A percentile compares a stretch with the other conserved stretches of the same genome.
Conservation (phyloP, 2,888 invertebrate genomes). For the Cheilosia impressa region DNA sequence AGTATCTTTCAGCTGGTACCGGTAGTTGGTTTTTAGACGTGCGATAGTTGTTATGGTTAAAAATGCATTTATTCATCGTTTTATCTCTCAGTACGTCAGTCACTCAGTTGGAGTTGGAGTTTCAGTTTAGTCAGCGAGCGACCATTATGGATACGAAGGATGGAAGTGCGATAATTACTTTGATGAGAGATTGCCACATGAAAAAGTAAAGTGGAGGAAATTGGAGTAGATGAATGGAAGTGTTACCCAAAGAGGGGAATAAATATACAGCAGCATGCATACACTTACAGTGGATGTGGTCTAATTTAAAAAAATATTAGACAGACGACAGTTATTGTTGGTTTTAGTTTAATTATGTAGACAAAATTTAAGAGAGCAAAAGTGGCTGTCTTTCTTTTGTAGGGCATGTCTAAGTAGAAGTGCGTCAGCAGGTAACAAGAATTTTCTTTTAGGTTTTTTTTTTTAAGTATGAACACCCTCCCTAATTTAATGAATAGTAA, state of each 20-base stretch:
- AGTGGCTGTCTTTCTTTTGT: too few species aligned
- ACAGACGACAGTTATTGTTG: neutral
- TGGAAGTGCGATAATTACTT: conserved; percentile 37
- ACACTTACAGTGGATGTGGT: neutral
- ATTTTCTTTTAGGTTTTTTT: too few species aligned
- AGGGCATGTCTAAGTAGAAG: too few species aligned
- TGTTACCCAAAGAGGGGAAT: neutral
- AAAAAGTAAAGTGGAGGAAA: conserved; percentile 4
- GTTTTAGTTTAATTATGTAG: too few species aligned
- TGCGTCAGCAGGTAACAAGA: too few species aligned
- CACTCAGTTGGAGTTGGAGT: conserved; percentile 16
- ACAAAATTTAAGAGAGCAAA: too few species aligned
- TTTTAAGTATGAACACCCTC: too few species aligned
- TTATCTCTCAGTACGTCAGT: conserved; percentile 44
- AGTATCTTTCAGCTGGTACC: conserved; percentile 14
- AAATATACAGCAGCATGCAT: neutral
- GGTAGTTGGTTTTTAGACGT: neutral
- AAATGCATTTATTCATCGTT: conserved; percentile 47
- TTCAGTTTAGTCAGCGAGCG: conserved; percentile 12
- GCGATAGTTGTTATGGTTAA: conserved; percentile 14
- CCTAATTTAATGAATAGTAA: too few species aligned
- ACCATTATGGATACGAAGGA: neutral
- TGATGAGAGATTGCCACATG: conserved; percentile 39
- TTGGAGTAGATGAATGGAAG: conserved; percentile 10
- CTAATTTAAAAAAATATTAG: neutral